Base-by-base conservation (phyloP, 92 coral and sea anemone genomes). In the Epizoanthus scotinus region DNA sequence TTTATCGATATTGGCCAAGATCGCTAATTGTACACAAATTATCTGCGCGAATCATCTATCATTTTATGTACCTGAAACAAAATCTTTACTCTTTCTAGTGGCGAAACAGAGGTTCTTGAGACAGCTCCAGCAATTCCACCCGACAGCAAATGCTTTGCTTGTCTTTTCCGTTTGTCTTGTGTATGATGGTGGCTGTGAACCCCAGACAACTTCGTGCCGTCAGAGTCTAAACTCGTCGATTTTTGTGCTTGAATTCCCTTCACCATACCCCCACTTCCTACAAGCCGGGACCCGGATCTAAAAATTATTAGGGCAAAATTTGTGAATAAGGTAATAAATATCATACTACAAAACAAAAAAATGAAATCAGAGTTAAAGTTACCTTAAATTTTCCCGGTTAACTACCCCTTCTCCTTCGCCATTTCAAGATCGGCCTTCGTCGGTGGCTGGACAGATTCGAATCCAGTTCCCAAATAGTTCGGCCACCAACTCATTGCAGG, bases 61-160 rank as follows among this genome's bases (percentile, higher is more conserved):
- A n/a, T n/a, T n/a, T n/a, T n/a, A n/a, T n/a, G n/a, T n/a, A 91
- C 95, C 83, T 91, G 95, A 52, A 91, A 42, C 47, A 91, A 53
- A 86, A 91, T 91, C 81, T 91, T 91, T 54, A 91, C 95, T 79
- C 95, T 86, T 86, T 91, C 95, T 78, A 91, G 79, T 2, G 95
- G 95, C 50, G 95, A 91, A 72, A 91, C 95, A 83, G 92, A 91
- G 6, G 95, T 91, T 72, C 95, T 88, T 3, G 92, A 88, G 12
- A 91, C 92, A 7, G 92, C 95, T 19, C 92, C 95, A 36, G 95
- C 92, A 4, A 91, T 42, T 63, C 95, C 95, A 36, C 95, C 95
- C 14, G 92, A 89, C 2, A 91, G 54, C 40, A 91, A 82, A 62
- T 91, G 95, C 52, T 88, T 74, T 55, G 89, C 54, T 29, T 91